These are phyloP conservation scores for Branchellion lobata DNA, from an alignment of 2,888 invertebrate species.

Conservation along the genomic window DNA sequence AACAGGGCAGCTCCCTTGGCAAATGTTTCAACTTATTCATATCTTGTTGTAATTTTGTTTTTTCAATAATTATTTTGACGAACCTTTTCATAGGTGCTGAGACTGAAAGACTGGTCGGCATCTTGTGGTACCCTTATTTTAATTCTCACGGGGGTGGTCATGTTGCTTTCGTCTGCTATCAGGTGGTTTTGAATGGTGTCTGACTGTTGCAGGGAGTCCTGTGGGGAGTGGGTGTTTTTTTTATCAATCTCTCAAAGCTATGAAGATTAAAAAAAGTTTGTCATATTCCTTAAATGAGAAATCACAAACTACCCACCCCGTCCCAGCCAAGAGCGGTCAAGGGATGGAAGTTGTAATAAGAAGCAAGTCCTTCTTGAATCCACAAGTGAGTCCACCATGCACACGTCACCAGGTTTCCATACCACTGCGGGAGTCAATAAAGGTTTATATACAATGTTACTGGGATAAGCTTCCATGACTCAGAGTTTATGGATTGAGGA, in stretches of 20 bases:
- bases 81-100: constrained; percentile 42
- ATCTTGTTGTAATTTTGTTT: too few species aligned
- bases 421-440: constrained; percentile 42
- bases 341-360: constrained; percentile 43
- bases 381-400: constrained; percentile 48
- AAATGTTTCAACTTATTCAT: too few species aligned
- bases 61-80: too few species aligned
- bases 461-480: too few species aligned
- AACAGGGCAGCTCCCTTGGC: constrained; percentile 24
- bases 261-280: too few species aligned
- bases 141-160: constrained; percentile 34
- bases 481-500: too few species aligned
- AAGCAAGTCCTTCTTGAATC: constrained; percentile 48
- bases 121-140: constrained; percentile 28
- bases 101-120: constrained; percentile 25
- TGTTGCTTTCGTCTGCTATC: constrained; percentile 28
- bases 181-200: neutral
- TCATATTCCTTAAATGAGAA: neutral
- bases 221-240: too few species aligned
- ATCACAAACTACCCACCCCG: neutral
- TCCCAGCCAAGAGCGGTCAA: constrained; percentile 46
- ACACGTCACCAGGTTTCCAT: constrained; percentile 46
- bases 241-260: too few species aligned
- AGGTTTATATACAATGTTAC: too few species aligned
- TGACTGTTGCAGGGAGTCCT: constrained; percentile 26